Base-by-base conservation (phyloP, 1,140 invertebrate species). In the Streblospio benedicti region DNA sequence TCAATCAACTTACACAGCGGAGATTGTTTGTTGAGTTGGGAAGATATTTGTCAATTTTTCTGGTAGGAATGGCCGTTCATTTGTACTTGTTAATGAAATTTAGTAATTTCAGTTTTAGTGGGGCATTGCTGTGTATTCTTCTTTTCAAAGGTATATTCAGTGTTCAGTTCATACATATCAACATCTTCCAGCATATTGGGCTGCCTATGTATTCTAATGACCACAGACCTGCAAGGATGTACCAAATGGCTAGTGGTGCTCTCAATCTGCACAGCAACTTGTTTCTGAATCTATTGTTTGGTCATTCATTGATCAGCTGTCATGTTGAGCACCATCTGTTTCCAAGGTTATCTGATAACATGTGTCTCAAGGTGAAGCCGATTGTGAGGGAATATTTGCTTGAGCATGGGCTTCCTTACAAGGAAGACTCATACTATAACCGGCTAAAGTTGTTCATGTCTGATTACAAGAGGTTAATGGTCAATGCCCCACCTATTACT, bases 101-200 rank as follows among this genome's bases (percentile, higher is more conserved):
- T 9, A 69, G 69, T 2, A 64, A 66, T 18, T 70, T 69, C 50
- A 57, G 58, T 6, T 60, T 69, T 6, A 33, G 20, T 9, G 61
- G 61, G 6, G 67, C 73, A 6, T 2, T 73, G 1, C 6, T 65
- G 0, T 25, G 62, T 5, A 64, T 66, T 0, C 62, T 63, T 35
- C 27, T 57, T 0, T 60, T 62, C 28, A 59, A 73, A 16, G 65
- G 64, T 1, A 32, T 70, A 0, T 50, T 73, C 23, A 31, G 63
- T 1, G 65, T 75, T 20, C 72, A 71, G 0, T 75, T 74, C 64
- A 72, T 76, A 27, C 74, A 76, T 51, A 66, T 76, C 12, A 76
- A 76, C 60, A 72, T 76, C 47, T 76, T 76, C 59, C 74, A 76
- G 52, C 74, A 76, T 55, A 76, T 76, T 28, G 74, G 74, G 14